These are phyloP conservation scores for Poeciliopsis gracilis DNA, from an alignment of 2,797 vertebrate genomes.

Conservation along the genomic window DNA sequence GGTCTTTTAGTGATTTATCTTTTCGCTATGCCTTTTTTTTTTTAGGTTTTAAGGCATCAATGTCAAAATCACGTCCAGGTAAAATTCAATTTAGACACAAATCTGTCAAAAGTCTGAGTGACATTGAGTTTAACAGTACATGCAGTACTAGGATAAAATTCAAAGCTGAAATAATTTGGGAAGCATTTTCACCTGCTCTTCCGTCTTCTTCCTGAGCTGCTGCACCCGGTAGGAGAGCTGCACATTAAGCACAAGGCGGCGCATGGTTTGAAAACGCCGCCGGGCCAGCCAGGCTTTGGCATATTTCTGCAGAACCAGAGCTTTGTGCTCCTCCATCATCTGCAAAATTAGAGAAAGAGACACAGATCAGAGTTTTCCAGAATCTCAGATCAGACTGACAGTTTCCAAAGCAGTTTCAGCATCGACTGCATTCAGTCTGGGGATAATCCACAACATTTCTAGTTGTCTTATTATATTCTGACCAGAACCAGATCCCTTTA, in stretches of 20 bases:
- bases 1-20: background rate
- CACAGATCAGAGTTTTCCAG: background rate
- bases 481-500: too few relatives aligned
- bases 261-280: constrained; percentile 92
- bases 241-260: constrained; percentile 92
- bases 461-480: too few relatives aligned
- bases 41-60: too few relatives aligned
- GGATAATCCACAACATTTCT: too few relatives aligned
- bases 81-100: background rate
- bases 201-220: constrained; percentile 90
- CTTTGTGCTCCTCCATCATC: constrained; percentile 93
- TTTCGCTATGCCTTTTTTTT: background rate
- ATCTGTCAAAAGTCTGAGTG: background rate
- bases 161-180: background rate
- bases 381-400: too few relatives aligned
- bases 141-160: background rate
- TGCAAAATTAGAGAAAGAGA: constrained; percentile 47
- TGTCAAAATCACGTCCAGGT: background rate
- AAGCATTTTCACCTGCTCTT: constrained; percentile 88
- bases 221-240: constrained; percentile 96
- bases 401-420: too few relatives aligned
- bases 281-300: constrained; percentile 94
- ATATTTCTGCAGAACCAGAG: constrained; percentile 92
- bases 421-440: too few relatives aligned
- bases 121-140: background rate